Evolutionary conservation across 2,113 vertebrate species (phyloP).

Genomic region (Heterocephalus glaber): DNA sequence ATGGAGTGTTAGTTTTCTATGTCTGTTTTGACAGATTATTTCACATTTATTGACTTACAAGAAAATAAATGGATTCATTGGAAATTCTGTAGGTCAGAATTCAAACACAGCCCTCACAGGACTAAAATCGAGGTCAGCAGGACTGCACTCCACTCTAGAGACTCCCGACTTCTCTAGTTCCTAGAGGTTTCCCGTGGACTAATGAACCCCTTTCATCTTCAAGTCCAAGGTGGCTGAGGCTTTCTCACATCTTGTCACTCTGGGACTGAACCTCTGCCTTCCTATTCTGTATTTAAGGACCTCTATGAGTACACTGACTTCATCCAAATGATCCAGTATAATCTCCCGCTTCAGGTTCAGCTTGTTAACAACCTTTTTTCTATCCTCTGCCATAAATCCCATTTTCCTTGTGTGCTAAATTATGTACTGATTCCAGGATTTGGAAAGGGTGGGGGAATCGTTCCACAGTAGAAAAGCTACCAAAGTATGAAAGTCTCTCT

Average conservation of each 20-base stretch:
- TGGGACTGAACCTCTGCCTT: background rate
- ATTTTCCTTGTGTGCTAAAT: background rate
- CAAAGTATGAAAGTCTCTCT: background rate
- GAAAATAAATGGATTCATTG: background rate
- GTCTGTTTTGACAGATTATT: background rate
- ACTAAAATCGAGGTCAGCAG: background rate
- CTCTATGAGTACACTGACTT: background rate
- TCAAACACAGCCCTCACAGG: background rate
- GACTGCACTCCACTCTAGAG: background rate
- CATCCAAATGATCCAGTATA: background rate
- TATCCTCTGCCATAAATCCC: background rate
- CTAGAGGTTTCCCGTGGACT: background rate
- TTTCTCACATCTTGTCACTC: background rate
- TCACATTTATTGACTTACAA: background rate
- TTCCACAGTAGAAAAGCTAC: background rate
- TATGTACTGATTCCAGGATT: background rate
- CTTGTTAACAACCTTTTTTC: background rate
- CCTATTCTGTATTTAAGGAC: background rate
- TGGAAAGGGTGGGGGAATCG: rapidly evolving
- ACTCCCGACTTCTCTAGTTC: background rate
- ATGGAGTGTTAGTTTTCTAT: background rate
- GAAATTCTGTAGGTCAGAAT: background rate
- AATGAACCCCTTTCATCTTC: background rate
- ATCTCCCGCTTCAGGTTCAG: background rate
- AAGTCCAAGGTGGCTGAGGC: background rate